Conservation (phyloP, 2,888 invertebrate species). For the Meteorus colon region DNA sequence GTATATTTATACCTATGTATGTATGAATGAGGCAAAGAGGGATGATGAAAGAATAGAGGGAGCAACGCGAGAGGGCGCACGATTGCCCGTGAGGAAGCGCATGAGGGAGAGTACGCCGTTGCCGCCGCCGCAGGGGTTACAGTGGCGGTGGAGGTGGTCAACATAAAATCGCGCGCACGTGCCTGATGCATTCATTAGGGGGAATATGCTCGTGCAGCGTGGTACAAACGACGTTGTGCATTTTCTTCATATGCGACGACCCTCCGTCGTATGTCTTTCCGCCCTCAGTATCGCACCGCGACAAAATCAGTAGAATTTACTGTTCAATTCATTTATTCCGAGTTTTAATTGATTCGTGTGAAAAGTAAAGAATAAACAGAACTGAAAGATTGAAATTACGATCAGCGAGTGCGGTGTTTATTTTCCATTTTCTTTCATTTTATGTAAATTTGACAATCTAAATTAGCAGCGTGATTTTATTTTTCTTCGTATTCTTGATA, state of each 20-base stretch:
- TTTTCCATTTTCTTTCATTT: not conserved
- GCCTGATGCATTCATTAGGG: constrained; percentile 73
- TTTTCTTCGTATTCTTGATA: not conserved
- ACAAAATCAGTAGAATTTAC: not conserved
- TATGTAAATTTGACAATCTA: not conserved
- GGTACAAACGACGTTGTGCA: constrained; percentile 66
- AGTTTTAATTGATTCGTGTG: not conserved
- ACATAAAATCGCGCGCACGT: constrained; percentile 73
- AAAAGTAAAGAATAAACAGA: not conserved
- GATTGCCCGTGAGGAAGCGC: constrained; percentile 27
- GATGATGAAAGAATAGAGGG: constrained; percentile 28
- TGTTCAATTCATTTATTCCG: not conserved
- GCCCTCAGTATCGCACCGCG: constrained; percentile 50
- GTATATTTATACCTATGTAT: constrained; percentile 25
- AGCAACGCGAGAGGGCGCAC: constrained; percentile 28
- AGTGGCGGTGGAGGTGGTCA: constrained; percentile 61
- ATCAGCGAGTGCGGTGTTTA: not conserved
- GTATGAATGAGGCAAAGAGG: constrained; percentile 35
- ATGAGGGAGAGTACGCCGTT: constrained; percentile 15
- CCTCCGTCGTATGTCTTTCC: constrained; percentile 51
- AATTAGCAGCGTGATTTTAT: not conserved
- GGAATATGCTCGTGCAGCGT: constrained; percentile 71
- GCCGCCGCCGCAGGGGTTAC: constrained; percentile 54
- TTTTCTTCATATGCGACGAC: constrained; percentile 19
- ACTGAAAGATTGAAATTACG: not conserved